phyloP scores from a whole-genome alignment of 2,113 vertebrate genomes.

The Apistogramma diplotaenia region DNA sequence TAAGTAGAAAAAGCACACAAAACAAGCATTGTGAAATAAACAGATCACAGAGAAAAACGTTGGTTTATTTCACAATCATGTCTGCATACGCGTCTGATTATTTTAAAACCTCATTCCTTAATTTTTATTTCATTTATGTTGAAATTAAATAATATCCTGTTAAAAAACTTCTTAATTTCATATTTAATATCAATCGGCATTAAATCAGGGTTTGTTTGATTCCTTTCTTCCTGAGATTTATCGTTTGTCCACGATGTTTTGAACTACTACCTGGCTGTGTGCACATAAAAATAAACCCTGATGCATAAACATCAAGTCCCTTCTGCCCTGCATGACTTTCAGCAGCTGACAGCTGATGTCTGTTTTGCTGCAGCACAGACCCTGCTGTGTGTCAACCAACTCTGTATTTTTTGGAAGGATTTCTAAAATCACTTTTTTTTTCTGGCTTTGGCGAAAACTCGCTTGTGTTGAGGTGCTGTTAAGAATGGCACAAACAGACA shows the following conservation, averaged over 20 bases:
- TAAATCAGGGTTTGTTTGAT: neutral
- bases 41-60: no score
- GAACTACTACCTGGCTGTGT: neutral
- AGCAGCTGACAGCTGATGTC: neutral
- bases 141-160: neutral
- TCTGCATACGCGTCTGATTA: no score
- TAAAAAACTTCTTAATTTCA: neutral
- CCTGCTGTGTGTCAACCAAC: neutral
- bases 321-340: neutral
- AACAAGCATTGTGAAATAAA: no score
- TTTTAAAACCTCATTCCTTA: neutral
- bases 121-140: neutral
- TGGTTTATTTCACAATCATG: no score
- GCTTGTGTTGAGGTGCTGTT: neutral
- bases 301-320: constrained; percentile 2
- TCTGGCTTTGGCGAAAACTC: neutral
- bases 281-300: neutral
- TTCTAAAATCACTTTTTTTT: neutral
- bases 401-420: neutral
- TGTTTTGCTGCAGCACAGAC: neutral
- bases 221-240: neutral
- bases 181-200: neutral
- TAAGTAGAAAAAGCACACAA: neutral
- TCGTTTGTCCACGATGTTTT: neutral
- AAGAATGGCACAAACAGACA: neutral